Evolutionary conservation across 2,888 invertebrate genomes (phyloP), one percentile per base, ranked within the genome.

Genomic region (Zygothrica quintamaculata): DNA sequence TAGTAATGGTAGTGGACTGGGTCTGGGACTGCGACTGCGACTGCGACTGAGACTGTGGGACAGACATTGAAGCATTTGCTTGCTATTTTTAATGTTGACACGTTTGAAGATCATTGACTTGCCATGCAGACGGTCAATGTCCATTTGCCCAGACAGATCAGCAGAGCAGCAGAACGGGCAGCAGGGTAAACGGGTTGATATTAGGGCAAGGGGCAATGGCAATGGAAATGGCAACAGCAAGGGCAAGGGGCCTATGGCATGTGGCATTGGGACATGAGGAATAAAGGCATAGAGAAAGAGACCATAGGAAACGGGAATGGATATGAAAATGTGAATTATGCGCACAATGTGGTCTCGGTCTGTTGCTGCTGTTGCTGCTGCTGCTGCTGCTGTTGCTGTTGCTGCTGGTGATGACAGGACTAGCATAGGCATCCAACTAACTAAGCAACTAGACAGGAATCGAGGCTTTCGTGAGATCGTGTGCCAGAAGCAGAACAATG

Each of bases 41-140:
- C 47, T 46, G 33, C 4, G 46, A 42, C 18, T 55, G 44, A 16
- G 36, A 15, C n/a, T 3, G 26, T 44, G 39, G 34, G 50, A 53
- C 67, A 55, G 65, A 46, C 52, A 53, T 64, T 71, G 65, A 67
- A 73, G 73, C 81, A 82, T 82, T 84, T 65, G 85, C 65, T 66
- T 82, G 79, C 79, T 85, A 80, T 80, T 80, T 80, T 82, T 80
- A 80, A 84, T 86, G 86, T 86, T 80, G 79, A 85, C 79, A 86
- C 84, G 79, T 85, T 85, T 84, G 80, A 86, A 80, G 86, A 80
- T 80, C 86, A 86, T 80, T 80, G 86, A 80, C 79, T 80, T 56
- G 77, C 70, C 70, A 58, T 69, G 70, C 70, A 86, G 79, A 80
- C 79, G 79, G 86, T 80, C 79, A 80, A 80, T 80, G 79, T 80